Evolutionary conservation across 2,797 vertebrate genomes (phyloP), one percentile per base, ranked within the genome.

Genomic region (Melopsittacus undulatus): DNA sequence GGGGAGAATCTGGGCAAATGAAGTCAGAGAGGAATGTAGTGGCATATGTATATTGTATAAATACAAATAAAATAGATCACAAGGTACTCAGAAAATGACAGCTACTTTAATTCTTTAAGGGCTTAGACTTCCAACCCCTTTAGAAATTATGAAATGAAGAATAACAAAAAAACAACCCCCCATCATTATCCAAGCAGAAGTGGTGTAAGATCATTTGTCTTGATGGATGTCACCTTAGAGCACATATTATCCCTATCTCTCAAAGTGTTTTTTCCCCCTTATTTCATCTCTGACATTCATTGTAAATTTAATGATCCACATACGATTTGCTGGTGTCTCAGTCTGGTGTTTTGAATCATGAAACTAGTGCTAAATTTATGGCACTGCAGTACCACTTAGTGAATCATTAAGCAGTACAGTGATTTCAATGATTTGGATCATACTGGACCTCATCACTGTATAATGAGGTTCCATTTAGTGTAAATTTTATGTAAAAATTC

Each of bases 291-390:
- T 98, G 98, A 98, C 98, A 98, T 98, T 98, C 98, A 98, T 98
- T 98, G 98, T 98, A 98, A 98, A 98, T 98, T 98, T 98, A 98
- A 98, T 98, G 98, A 98, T 98, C 98, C 98, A 98, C 98, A 97
- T 98, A 98, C 98, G 97, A 98, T 98, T 98, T 98, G 98, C 98
- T 97, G 97, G 98, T 98, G 97, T 98, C 98, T 98, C 97, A 98
- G 97, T 96, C 97, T 98, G 97, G 97, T 98, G 97, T 98, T 98
- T 98, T 98, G 97, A 98, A 98, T 98, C 97, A 98, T 98, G 98
- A 98, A 98, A 98, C 97, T 98, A 97, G 97, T 97, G 96, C 96
- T 98, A 97, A 98, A 98, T 98, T 98, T 98, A 98, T 98, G 95
- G 95, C 96, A 96, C 97, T 97, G 97, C 97, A 97, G 97, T 97